phyloP scores from a whole-genome alignment of 2,797 vertebrate species.

The Anisognathus igniventris region DNA sequence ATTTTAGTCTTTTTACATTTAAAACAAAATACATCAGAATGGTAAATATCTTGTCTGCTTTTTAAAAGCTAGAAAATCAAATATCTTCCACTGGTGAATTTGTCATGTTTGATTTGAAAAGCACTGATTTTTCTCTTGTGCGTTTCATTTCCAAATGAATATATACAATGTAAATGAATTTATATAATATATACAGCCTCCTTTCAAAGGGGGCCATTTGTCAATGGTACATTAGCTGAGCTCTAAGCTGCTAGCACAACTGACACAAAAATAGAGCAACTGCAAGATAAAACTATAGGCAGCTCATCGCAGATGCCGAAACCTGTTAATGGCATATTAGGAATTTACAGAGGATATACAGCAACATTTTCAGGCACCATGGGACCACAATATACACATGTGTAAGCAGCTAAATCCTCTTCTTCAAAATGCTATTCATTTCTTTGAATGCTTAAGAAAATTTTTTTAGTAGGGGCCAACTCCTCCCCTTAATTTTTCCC shows the following conservation, averaged over 20 bases:
- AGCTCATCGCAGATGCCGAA: background rate
- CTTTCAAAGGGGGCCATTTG: slow-evolving; percentile 36
- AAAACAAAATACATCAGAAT: slow-evolving; percentile 48
- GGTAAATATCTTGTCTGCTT: slow-evolving; percentile 34
- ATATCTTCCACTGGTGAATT: slow-evolving; percentile 44
- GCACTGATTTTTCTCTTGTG: slow-evolving; percentile 53
- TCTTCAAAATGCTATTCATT: background rate
- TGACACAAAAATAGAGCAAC: slow-evolving; percentile 51
- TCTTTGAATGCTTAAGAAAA: background rate
- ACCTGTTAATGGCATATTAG: background rate
- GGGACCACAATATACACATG: rapidly evolving
- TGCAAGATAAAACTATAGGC: slow-evolving; percentile 5
- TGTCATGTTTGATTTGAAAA: slow-evolving; percentile 53
- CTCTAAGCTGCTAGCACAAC: slow-evolving; percentile 30
- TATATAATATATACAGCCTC: slow-evolving; percentile 38
- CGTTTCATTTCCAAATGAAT: slow-evolving; percentile 49
- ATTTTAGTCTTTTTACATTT: slow-evolving; percentile 34
- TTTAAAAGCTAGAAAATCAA: slow-evolving; percentile 43
- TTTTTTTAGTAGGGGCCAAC: background rate
- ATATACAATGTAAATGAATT: slow-evolving; percentile 62
- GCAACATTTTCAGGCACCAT: background rate
- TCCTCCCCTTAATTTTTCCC: background rate
- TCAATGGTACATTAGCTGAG: slow-evolving; percentile 50
- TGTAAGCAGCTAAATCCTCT: background rate
- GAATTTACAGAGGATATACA: background rate